Base-by-base conservation (phyloP, 1,140 invertebrate species). In the Eumaeus atala region DNA sequence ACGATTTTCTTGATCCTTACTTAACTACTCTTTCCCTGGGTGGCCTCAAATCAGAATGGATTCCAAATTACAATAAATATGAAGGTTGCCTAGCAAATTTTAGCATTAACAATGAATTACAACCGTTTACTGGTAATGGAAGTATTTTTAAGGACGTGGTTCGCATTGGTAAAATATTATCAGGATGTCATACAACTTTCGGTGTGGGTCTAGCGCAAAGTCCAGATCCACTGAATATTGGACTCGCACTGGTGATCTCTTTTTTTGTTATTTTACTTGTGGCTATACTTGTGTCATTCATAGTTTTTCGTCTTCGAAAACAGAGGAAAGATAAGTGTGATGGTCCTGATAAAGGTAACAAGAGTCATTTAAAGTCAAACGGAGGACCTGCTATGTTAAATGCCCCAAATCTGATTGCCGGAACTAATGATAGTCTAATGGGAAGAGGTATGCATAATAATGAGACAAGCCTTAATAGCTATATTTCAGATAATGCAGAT, bases 1-100 rank as follows among this genome's bases (percentile, higher is more conserved):
- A 98, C 72, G 95, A 97, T 72, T 97, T 97, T 75, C 87, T 97
- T 8, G 96, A 97, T 84, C 95, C 96, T 1, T 97, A 97, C 72
- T 82, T 97, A 8, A 95, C 95, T 0, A 89, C 91, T 4, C 71
- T 97, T 1, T 92, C 91, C 0, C 72, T 97, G 44, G 96, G 96
- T 18, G 95, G 95, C 12, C 89, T 91, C 0, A 88, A 89, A 61
- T 71, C 85, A 6, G 91, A 91, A 67, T 89, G 89, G 74, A 72
- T 89, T 48, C 82, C 89, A 57, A 87, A 89, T 53, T 87, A 89
- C 10, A 84, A 84, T 14, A 89, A 87, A 66, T 97, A 97, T 77
- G 92, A 93, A 77, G 97, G 97, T 9, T 98, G 97, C 68, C 83
- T 98, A 35, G 92, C 94, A 0, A 95, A 96, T 70, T 96, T 98